These are phyloP conservation scores for Pitta sordida DNA, from an alignment of 2,113 vertebrate species.

Conservation along the genomic window DNA sequence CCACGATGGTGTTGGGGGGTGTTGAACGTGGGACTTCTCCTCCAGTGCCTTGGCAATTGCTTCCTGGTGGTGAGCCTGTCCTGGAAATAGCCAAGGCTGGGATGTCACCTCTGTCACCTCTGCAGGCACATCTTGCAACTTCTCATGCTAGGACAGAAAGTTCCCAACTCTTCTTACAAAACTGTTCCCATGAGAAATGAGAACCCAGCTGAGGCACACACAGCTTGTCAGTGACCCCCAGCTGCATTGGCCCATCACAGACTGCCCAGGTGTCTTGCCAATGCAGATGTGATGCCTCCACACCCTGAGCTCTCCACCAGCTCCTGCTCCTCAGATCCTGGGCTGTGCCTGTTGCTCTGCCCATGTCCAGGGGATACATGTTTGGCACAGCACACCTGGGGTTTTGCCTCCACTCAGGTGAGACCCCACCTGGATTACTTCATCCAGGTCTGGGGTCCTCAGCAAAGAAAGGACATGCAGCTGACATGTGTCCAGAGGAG, in stretches of 20 bases:
- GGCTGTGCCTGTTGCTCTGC: neutral
- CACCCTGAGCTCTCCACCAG: neutral
- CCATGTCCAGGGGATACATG: accelerated
- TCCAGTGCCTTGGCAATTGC: neutral
- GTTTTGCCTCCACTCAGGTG: neutral
- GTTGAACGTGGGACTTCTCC: neutral
- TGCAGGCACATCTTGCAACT: neutral
- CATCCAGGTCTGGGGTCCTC: neutral
- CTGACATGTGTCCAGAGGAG: neutral
- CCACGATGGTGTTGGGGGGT: neutral
- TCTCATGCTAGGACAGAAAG: neutral
- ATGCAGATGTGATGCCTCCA: neutral
- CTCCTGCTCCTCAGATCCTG: neutral
- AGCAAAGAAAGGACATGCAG: neutral
- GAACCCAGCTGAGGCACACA: neutral
- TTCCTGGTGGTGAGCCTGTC: accelerated
- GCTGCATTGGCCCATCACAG: neutral
- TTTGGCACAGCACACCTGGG: neutral
- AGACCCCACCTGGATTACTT: neutral
- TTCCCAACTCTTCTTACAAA: neutral
- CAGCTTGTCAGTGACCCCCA: neutral
- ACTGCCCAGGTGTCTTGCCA: neutral
- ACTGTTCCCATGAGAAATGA: neutral
- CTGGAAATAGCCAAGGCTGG: neutral
- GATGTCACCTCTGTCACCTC: neutral